Evolutionary conservation across 2,113 vertebrate genomes (phyloP), one percentile per base, ranked within the genome.

Genomic region (Strix uralensis): DNA sequence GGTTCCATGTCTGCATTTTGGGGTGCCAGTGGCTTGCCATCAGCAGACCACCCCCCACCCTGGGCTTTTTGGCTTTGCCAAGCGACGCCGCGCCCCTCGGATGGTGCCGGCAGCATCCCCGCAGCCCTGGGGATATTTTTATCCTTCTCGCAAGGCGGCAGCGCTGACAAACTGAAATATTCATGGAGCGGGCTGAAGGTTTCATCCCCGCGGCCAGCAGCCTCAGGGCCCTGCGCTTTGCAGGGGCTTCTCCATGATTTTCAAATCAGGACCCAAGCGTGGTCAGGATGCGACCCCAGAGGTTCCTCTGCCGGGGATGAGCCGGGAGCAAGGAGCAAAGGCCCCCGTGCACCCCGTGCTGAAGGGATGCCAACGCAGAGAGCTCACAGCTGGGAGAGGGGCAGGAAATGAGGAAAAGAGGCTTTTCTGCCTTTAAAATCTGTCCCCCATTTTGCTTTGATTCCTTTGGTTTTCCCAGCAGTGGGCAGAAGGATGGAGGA

Each of bases 61-160:
- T 0, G 15, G 44, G 52, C 5, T 47, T 62, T 46, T 21, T 49
- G 83, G 87, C 79, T 70, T 40, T 63, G 59, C 59, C 6, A 2
- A 62, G 62, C 1, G 7, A 6, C 0, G 36, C 78, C 13, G 32
- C 12, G 1, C 49, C 71, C 65, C 46, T 71, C 3, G 10, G 46
- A 26, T 6, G 52, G 25, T 59, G 65, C 71, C 13, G 4, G 46
- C 88, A 62, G 81, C 80, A 25, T 72, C 88, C 55, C 70, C 3
- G 15, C 74, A 72, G 81, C 67, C 62, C 62, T 2, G 47, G n/a
- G 23, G 93, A 73, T 97, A 92, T 96, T 96, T 96, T 96, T 97
- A 81, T 92, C 88, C 71, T 94, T 36, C 72, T 95, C 14, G 9
- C 36, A 29, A 55, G 73, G 85, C 66, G 11, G 65, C 88, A 73